Percentiles rank a stretch among this genome's conserved stretches.
These are phyloP conservation scores for Cheilosia pagana DNA, from an alignment of 2,888 invertebrate species.

Conservation along the genomic window DNA sequence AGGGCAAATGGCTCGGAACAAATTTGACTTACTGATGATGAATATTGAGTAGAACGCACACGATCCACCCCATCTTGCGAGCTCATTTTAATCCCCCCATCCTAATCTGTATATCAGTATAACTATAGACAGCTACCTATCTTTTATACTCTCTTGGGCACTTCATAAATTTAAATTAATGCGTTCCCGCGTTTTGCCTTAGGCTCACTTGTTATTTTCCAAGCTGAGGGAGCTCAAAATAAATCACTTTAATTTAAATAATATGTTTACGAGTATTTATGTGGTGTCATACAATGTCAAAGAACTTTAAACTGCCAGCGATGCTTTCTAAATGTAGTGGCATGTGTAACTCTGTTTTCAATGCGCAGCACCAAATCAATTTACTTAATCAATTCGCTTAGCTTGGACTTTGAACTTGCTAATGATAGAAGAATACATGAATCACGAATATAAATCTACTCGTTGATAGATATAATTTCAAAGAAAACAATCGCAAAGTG, in stretches of 20 bases:
- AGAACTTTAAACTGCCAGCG: conserved; percentile 3
- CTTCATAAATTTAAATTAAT: too few species aligned
- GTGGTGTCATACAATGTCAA: conserved; percentile 6
- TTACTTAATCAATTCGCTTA: not conserved
- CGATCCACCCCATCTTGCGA: too few species aligned
- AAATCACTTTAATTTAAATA: not conserved
- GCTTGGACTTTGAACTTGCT: conserved; percentile 6
- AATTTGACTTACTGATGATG: too few species aligned
- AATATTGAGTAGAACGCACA: too few species aligned
- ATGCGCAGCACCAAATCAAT: not conserved
- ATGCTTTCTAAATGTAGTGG: too few species aligned
- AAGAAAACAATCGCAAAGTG: not conserved
- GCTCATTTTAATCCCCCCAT: too few species aligned
- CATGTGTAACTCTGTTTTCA: not conserved
- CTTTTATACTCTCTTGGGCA: too few species aligned
- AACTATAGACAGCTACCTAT: too few species aligned
- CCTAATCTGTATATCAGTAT: too few species aligned
- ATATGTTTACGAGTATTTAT: not conserved
- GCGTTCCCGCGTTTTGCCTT: not conserved
- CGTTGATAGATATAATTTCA: not conserved
- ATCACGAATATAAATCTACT: not conserved
- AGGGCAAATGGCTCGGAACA: too few species aligned
- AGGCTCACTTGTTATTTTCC: not conserved
- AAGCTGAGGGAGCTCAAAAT: not conserved
- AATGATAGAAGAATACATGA: conserved; percentile 6